These are phyloP conservation scores for Ectemnius lituratus DNA, from an alignment of 2,888 invertebrate species.

Conservation along the genomic window DNA sequence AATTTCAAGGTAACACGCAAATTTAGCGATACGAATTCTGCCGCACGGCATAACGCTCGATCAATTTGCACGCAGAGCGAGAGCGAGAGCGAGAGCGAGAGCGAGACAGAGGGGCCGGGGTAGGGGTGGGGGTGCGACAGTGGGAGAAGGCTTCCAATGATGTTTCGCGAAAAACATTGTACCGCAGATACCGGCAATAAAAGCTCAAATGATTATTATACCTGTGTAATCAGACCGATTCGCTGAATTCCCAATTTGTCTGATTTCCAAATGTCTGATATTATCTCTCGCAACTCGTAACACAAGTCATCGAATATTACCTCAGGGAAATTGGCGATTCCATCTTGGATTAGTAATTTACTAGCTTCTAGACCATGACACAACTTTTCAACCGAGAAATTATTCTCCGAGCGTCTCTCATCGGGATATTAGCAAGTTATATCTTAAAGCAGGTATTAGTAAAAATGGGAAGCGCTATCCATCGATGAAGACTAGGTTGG, in stretches of 20 bases:
- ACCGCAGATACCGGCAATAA: slow-evolving; percentile 8
- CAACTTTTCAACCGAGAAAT: neutral
- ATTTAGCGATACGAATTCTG: slow-evolving; percentile 21
- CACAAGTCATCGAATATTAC: too few relatives aligned
- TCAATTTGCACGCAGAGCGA: slow-evolving; percentile 25
- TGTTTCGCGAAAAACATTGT: slow-evolving; percentile 18
- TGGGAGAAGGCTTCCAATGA: too few relatives aligned
- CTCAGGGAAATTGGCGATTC: too few relatives aligned
- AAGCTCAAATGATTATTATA: slow-evolving; percentile 20
- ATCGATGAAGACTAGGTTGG: too few relatives aligned
- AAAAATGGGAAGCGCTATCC: too few relatives aligned
- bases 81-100: neutral
- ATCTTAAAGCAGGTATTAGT: too few relatives aligned
- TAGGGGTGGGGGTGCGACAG: too few relatives aligned
- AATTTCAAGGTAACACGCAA: slow-evolving; percentile 32
- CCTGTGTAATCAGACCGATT: slow-evolving; percentile 28
- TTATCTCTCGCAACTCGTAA: slow-evolving; percentile 10
- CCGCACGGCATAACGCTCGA: slow-evolving; percentile 29
- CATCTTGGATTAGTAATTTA: too few relatives aligned
- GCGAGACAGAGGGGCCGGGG: too few relatives aligned
- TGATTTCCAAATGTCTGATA: slow-evolving; percentile 25
- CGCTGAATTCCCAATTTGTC: slow-evolving; percentile 12
- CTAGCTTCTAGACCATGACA: too few relatives aligned
- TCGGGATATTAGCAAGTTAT: too few relatives aligned
- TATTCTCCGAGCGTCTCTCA: too few relatives aligned